A percentile compares a stretch with the other conserved stretches of the same genome.
Conservation (phyloP, 2,113 vertebrate species). For the Regulus satrapa region DNA sequence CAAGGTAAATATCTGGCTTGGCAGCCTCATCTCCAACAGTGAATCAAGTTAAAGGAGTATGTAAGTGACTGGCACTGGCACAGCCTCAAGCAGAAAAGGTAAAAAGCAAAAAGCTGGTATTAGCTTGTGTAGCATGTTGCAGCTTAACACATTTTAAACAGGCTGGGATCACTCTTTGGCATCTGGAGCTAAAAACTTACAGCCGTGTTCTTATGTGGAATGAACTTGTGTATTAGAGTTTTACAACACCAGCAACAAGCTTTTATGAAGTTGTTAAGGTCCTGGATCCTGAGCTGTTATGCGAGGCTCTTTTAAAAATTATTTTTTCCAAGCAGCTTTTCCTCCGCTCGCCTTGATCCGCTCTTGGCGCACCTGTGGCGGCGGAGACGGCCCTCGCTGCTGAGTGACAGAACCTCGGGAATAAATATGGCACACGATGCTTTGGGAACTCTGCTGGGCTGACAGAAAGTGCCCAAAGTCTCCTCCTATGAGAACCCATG, state of each 20-base stretch:
- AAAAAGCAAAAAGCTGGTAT: constrained; percentile 25
- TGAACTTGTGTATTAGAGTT: constrained; percentile 47
- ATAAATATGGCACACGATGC: not conserved
- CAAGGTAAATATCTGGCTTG: constrained; percentile 75
- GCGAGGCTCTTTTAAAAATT: not conserved
- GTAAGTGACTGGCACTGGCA: constrained; percentile 53
- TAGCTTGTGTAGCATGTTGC: constrained; percentile 16
- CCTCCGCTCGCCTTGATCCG: not conserved
- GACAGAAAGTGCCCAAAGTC: not conserved
- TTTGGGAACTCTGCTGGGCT: not conserved
- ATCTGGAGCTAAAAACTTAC: constrained; percentile 51
- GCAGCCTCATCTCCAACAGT: constrained; percentile 53
- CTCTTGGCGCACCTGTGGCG: not conserved
- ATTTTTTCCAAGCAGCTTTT: not conserved
- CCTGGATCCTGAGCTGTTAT: constrained; percentile 27
- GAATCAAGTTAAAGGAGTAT: constrained; percentile 24
- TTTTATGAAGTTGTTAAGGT: constrained; percentile 57
- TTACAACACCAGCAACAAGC: constrained; percentile 56
- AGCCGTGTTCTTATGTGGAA: constrained; percentile 42
- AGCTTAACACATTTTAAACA: constrained; percentile 61
- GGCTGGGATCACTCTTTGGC: constrained; percentile 20
- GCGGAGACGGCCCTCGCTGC: fast-evolving
- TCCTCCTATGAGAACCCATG: not conserved
- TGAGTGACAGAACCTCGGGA: not conserved
- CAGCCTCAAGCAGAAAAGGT: constrained; percentile 26